Percentiles rank a stretch among this genome's conserved stretches.
Conservation (phyloP, 2,888 invertebrate species). For the Enoplolaimus lenunculus region DNA sequence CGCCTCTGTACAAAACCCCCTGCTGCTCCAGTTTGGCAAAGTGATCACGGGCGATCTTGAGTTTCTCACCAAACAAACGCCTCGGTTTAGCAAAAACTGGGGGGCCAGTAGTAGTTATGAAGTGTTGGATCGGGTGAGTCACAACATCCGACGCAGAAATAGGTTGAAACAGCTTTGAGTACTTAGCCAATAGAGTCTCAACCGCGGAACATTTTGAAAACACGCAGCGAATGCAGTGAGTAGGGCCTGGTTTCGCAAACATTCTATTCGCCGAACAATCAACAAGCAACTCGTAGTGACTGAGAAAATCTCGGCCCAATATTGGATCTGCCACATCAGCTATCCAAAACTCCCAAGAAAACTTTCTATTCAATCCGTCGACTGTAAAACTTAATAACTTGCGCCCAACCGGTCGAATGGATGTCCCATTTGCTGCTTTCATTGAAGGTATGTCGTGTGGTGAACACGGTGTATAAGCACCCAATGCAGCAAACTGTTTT, state of each 20-base stretch:
- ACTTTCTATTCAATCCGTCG: background rate
- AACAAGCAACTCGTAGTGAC: background rate
- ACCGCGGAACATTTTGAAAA: no score
- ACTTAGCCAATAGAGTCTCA: no score
- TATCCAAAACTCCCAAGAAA: background rate
- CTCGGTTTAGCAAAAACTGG: background rate
- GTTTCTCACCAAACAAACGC: background rate
- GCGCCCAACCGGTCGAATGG: background rate
- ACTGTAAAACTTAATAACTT: background rate
- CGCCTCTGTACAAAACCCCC: background rate
- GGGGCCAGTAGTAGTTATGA: background rate
- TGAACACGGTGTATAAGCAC: background rate
- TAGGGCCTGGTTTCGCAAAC: no score
- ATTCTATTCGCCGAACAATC: no score
- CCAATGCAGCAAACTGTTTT: background rate
- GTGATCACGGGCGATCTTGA: no score
- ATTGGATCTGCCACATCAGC: background rate
- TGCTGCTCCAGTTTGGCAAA: background rate
- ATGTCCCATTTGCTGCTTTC: background rate
- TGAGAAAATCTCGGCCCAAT: background rate
- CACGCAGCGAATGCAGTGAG: no score
- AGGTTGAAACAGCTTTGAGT: background rate
- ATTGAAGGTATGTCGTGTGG: background rate
- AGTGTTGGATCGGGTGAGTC: background rate
- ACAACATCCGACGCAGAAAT: background rate